Percentiles rank a stretch among this genome's conserved stretches.
Conservation (phyloP, 2,888 invertebrate genomes). For the Muschampia staudingeri region DNA sequence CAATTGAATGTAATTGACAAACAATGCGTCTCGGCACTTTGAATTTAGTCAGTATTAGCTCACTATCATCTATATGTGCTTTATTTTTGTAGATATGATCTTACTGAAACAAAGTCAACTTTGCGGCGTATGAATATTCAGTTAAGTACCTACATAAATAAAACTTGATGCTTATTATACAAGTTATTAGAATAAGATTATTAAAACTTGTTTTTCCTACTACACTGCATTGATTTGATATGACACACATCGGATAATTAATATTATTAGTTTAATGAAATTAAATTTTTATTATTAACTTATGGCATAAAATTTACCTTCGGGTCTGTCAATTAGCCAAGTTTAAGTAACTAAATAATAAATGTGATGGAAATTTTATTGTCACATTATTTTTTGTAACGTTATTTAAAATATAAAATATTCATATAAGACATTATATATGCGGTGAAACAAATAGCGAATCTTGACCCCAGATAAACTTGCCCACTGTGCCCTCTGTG, state of each 20-base stretch:
- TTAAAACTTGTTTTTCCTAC: slow-evolving; percentile 6
- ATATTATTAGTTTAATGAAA: background rate
- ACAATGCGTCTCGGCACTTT: slow-evolving; percentile 73
- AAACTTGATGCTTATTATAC: background rate
- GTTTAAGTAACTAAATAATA: background rate
- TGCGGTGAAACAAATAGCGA: slow-evolving; percentile 62
- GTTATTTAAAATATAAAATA: background rate
- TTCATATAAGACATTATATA: background rate
- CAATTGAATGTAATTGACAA: slow-evolving; percentile 85
- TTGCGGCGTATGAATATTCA: background rate
- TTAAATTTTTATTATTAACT: background rate
- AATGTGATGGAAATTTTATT: background rate
- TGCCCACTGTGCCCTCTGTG: slow-evolving; percentile 78
- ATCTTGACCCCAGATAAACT: slow-evolving; percentile 84
- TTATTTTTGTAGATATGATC: slow-evolving; percentile 4
- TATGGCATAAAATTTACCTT: background rate
- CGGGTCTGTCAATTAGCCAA: background rate
- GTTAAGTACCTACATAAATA: background rate
- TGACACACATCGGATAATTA: background rate
- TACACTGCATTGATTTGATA: background rate
- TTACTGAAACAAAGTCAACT: background rate
- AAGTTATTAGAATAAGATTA: background rate
- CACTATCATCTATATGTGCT: slow-evolving; percentile 22
- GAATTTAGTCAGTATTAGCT: slow-evolving; percentile 50
- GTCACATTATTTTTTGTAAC: background rate